phyloP scores from a whole-genome alignment of 2,888 invertebrate species.

The Cyrtodaria siliqua region DNA sequence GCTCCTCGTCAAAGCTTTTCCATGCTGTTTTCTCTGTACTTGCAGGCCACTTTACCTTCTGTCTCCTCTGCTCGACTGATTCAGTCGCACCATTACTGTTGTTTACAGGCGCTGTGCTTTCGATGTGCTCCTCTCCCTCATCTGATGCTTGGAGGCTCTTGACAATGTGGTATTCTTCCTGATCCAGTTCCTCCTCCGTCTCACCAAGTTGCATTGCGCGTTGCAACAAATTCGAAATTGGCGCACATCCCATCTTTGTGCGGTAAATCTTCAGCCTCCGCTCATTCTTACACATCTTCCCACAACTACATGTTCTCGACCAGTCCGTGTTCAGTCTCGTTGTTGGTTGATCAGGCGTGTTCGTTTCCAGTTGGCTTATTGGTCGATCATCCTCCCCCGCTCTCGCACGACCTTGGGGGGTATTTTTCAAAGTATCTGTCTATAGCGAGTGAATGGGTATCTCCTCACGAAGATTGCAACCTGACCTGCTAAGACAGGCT shows the following conservation, averaged over 20 bases:
- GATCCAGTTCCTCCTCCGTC: background rate
- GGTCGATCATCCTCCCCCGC: constrained; percentile 1
- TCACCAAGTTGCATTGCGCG: background rate
- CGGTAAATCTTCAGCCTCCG: background rate
- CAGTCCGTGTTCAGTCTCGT: background rate
- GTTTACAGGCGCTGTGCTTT: too few species aligned
- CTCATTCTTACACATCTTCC: background rate
- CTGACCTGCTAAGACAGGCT: background rate
- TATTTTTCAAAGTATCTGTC: background rate
- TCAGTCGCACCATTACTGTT: too few species aligned
- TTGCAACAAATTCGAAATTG: background rate
- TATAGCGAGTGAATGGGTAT: background rate
- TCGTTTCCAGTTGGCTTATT: background rate
- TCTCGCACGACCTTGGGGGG: too few species aligned
- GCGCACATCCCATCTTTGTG: background rate
- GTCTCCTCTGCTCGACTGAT: too few species aligned
- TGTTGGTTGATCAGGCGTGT: background rate
- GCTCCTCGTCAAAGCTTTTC: too few species aligned
- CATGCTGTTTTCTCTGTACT: too few species aligned
- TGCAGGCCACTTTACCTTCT: too few species aligned
- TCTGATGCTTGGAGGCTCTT: too few species aligned
- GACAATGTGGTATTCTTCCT: too few species aligned
- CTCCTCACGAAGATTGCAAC: background rate
- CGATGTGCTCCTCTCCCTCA: too few species aligned
- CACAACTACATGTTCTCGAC: background rate